Percentiles rank a stretch among this genome's conserved stretches.
phyloP scores from a whole-genome alignment of 2,797 vertebrate species.

The Myiotriccus ornatus region DNA sequence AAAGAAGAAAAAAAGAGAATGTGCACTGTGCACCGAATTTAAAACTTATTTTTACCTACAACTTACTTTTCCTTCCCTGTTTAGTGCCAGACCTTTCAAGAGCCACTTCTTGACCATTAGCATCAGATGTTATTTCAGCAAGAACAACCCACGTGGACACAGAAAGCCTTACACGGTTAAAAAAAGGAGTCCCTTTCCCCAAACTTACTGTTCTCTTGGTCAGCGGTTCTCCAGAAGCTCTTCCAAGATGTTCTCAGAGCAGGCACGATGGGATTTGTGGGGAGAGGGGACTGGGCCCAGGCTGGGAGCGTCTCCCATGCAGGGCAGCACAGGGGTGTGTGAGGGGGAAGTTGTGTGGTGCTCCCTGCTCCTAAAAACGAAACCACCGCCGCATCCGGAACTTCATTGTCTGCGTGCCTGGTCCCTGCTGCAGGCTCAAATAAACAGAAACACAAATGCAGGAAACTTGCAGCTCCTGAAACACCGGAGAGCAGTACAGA shows the following conservation, averaged over 20 bases:
- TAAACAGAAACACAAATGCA: not conserved
- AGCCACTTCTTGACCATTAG: not conserved
- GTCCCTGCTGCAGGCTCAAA: not conserved
- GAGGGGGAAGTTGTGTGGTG: not conserved
- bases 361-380: not conserved
- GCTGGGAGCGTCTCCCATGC: not conserved
- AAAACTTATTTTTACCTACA: not conserved
- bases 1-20: not conserved
- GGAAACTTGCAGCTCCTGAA: not conserved
- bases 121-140: not conserved
- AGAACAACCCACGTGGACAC: not conserved
- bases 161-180: not conserved
- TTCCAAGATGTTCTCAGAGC: not conserved
- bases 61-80: not conserved
- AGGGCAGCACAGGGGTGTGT: rapidly evolving
- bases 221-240: not conserved
- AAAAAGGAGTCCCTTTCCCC: not conserved
- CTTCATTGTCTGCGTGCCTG: not conserved
- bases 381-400: not conserved
- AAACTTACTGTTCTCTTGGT: not conserved
- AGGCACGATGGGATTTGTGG: not conserved
- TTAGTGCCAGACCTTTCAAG: not conserved
- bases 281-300: not conserved
- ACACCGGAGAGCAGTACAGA: not conserved
- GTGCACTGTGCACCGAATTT: rapidly evolving